A percentile compares a stretch with the other conserved stretches of the same genome.
phyloP scores from a whole-genome alignment of 2,888 invertebrate species.

The Cataglyphis altisquamis region DNA sequence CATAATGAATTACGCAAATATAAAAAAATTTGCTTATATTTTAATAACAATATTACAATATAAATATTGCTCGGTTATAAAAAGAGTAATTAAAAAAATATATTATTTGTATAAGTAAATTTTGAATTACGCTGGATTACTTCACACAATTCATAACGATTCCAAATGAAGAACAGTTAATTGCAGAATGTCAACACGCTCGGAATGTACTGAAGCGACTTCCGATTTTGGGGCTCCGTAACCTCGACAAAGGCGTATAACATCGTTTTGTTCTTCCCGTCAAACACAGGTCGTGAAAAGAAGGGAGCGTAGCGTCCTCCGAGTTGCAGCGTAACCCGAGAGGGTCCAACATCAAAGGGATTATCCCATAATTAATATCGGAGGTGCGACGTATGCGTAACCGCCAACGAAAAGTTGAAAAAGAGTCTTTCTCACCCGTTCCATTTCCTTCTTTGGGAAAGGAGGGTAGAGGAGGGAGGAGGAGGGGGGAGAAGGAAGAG shows the following conservation, averaged over 20 bases:
- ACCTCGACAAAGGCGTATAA: constrained; percentile 32
- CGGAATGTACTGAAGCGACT: constrained; percentile 27
- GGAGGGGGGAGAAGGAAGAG: neutral
- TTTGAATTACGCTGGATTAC: neutral
- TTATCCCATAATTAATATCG: constrained; percentile 83
- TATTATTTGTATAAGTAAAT: constrained; percentile 1
- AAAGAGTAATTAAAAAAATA: neutral
- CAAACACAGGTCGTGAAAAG: constrained; percentile 25
- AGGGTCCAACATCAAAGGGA: constrained; percentile 78
- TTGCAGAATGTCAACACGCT: constrained; percentile 29
- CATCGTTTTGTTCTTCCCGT: constrained; percentile 58
- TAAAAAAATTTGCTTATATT: neutral
- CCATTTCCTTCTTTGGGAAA: constrained; percentile 38
- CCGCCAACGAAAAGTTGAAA: constrained; percentile 73
- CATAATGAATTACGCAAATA: neutral
- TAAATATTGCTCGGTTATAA: constrained; percentile 12
- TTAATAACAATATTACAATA: neutral
- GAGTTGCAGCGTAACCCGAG: constrained; percentile 63
- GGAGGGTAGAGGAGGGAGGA: neutral
- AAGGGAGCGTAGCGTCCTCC: constrained; percentile 45
- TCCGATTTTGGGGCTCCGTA: constrained; percentile 26
- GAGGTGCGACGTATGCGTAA: constrained; percentile 82
- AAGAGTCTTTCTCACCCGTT: constrained; percentile 40
- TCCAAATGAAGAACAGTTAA: constrained; percentile 31
- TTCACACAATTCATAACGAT: neutral